Base-by-base conservation (phyloP, 1,140 invertebrate species). In the Dendroctonus ponderosae region DNA sequence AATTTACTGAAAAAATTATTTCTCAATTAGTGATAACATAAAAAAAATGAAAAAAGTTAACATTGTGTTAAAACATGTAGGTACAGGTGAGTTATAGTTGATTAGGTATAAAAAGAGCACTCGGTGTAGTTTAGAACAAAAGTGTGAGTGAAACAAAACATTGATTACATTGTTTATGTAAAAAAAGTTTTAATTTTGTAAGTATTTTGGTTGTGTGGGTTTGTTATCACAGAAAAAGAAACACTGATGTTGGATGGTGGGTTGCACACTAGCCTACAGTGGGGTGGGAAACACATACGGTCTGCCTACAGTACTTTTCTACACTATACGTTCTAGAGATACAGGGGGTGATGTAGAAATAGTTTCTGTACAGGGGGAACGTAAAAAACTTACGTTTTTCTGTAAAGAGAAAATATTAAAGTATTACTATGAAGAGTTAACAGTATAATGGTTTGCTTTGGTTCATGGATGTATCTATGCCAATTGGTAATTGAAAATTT, bases 351-450 rank as follows among this genome's bases (percentile, higher is more conserved):
- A 11, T 66, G 11, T 12, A 60, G 40, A 48, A 49, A 49, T 44
- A 51, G 26, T 50, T 58, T 68, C 61, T 68, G 59, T 68, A 62
- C 60, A 62, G 61, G 57, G 67, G 48, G 48, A 39, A 48, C 14
- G 52, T 38, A 49, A 49, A 68, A 71, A 71, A 74, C 71, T 72
- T 74, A 74, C 72, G 69, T 72, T 72, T 74, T 74, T 71, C 71
- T 74, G 69, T 42, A 74, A 72, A 71, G 51, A 63, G 58, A 69
- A 69, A 71, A 71, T 67, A 61, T 43, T 37, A 52, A 26, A 26
- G 26, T 26, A 26, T 26, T 26, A 26, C 26, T 26, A 26, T 26
- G 26, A 26, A 26, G 26, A 26, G 26, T 26, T 26, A 26, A 26
- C 26, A 26, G 26, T 26, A 26, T 26, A 26, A 26, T 26, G 26